Base-by-base conservation (phyloP, 2,888 invertebrate genomes). In the Clostera curtula region DNA sequence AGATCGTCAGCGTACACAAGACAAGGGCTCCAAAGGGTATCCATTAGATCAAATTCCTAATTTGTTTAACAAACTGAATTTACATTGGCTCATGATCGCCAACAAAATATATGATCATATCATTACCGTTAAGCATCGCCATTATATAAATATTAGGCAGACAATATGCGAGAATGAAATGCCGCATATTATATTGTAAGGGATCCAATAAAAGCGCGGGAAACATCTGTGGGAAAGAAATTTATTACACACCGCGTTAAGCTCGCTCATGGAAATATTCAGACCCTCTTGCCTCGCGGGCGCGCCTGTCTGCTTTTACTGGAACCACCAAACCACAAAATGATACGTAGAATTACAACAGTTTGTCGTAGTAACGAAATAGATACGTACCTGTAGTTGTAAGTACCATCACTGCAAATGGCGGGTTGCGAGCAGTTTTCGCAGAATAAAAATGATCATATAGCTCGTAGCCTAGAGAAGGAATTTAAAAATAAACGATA, bases 141-240 rank as follows among this genome's bases (percentile, higher is more conserved):
- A 41, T 40, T n/a, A 42, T 31, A 34, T 46, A 40, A 51, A 43
- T 45, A 52, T 54, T 59, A 56, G 52, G 46, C 53, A 45, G 45
- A 56, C 62, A 66, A 68, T 64, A 68, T 70, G 66, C 63, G 66
- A 65, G 62, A 70, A 73, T 66, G 61, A 71, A 70, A 68, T 52
- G 63, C 64, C 67, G 56, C 67, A 70, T 66, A 72, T 71, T 64
- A 73, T 72, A 70, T 63, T 60, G 59, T 64, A 56, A 60, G 61
- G 70, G 68, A 74, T 72, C 65, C 74, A 73, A 76, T 76, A 76
- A 72, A 59, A 55, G 59, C 56, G 35, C 39, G 41, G 46, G 61
- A 53, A 68, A 70, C 74, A 76, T 73, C 72, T 76, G 76, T 56
- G 66, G 45, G 49, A 45, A 63, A 59, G 58, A 68, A 74, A 74